These are phyloP conservation scores for Protomyctophum bolini DNA, from an alignment of 2,113 vertebrate species.

Conservation along the genomic window DNA sequence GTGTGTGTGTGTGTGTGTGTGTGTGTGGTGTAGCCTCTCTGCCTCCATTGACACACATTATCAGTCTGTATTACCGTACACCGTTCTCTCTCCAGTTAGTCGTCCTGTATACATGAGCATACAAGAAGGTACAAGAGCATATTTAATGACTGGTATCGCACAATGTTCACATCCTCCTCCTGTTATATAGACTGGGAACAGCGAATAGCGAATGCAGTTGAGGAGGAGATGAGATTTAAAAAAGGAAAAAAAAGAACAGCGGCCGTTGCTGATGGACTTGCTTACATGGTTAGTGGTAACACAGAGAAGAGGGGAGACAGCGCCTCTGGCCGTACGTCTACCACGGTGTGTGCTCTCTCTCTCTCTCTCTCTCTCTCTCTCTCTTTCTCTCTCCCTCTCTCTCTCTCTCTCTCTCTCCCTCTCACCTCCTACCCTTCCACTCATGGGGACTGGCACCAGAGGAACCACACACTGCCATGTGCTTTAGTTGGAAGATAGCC, in stretches of 20 bases:
- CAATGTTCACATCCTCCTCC: constrained; percentile 31
- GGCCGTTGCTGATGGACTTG: constrained; percentile 59
- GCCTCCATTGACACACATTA: constrained; percentile 26
- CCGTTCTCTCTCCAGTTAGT: constrained; percentile 21
- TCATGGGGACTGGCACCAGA: constrained; percentile 44
- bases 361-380: constrained; percentile 46
- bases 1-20: constrained; percentile 6
- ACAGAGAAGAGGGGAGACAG: constrained; percentile 59
- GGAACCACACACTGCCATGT: constrained; percentile 63
- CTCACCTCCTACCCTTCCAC: constrained; percentile 57
- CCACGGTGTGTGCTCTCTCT: constrained; percentile 21
- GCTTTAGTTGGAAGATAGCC: constrained; percentile 70
- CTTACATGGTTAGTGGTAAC: constrained; percentile 56
- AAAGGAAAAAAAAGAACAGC: too few relatives aligned
- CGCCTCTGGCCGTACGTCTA: constrained; percentile 72
- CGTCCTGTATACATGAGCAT: background rate
- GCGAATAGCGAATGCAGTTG: constrained; percentile 44
- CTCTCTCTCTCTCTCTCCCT: constrained; percentile 37
- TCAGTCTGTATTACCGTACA: constrained; percentile 5
- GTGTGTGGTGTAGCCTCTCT: constrained; percentile 10
- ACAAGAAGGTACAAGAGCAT: constrained; percentile 28
- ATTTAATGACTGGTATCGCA: constrained; percentile 51
- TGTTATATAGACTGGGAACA: constrained; percentile 11
- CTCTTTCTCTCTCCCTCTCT: constrained; percentile 3
- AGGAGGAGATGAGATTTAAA: constrained; percentile 45